Conservation (phyloP, 2,888 invertebrate genomes). For the Phoenoteleia sp. region DNA sequence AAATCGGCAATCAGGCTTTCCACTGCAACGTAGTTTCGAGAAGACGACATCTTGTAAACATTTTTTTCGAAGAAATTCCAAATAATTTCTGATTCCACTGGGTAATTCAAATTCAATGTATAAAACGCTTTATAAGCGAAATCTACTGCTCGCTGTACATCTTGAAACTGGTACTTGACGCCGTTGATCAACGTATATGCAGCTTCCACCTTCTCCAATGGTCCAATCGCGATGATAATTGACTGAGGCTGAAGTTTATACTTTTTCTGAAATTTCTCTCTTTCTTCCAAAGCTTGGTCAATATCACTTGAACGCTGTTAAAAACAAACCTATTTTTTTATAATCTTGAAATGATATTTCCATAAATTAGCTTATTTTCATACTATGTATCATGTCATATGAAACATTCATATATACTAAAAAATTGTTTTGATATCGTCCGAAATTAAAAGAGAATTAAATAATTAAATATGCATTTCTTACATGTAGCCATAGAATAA, state of each 20-base stretch:
- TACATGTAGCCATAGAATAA: constrained; percentile 21
- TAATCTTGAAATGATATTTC: too few relatives aligned
- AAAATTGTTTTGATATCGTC: too few relatives aligned
- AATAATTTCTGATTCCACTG: not conserved
- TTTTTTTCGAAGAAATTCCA: constrained; percentile 19
- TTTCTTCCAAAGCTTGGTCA: too few relatives aligned
- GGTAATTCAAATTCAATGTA: constrained; percentile 10
- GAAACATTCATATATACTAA: too few relatives aligned
- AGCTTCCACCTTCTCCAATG: not conserved
- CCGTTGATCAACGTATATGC: not conserved
- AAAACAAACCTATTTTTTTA: too few relatives aligned
- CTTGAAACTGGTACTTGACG: not conserved
- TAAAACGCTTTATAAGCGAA: constrained; percentile 25
- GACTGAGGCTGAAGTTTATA: not conserved
- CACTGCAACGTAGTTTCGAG: constrained; percentile 1
- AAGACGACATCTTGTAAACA: not conserved
- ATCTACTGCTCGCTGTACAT: constrained; percentile 7
- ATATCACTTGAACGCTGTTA: not conserved
- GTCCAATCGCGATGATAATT: not conserved
- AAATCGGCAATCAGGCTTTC: constrained; percentile 11
- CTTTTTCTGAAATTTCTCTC: not conserved
- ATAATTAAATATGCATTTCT: too few relatives aligned
- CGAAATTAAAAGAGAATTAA: too few relatives aligned
- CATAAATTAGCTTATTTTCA: too few relatives aligned
- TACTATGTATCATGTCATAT: too few relatives aligned